These are phyloP conservation scores for Agrilus mali DNA, from an alignment of 2,888 invertebrate species.

Conservation along the genomic window DNA sequence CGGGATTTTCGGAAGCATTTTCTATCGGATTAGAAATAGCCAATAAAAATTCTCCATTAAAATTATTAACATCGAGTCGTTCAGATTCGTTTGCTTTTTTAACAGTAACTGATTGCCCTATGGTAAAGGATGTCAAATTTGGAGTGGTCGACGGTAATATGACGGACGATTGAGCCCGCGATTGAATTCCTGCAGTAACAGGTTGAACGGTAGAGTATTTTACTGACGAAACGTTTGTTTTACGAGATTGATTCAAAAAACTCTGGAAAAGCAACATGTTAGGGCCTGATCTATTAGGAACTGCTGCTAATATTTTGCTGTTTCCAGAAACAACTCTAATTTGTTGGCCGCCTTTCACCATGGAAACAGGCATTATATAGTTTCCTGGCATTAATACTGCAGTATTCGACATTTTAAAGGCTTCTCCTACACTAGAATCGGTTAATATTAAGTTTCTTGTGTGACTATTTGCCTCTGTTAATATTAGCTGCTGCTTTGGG, in stretches of 20 bases:
- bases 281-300: slow-evolving; percentile 40
- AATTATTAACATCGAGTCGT: slow-evolving; percentile 12
- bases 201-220: slow-evolving; percentile 37
- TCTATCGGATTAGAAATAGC: slow-evolving; percentile 30
- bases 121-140: slow-evolving; percentile 27
- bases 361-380: slow-evolving; percentile 57
- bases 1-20: slow-evolving; percentile 10
- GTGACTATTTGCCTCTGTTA: slow-evolving; percentile 27
- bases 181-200: slow-evolving; percentile 29
- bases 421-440: slow-evolving; percentile 46
- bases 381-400: slow-evolving; percentile 61
- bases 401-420: slow-evolving; percentile 49
- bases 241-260: slow-evolving; percentile 51
- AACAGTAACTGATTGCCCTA: slow-evolving; percentile 30
- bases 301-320: slow-evolving; percentile 43
- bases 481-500: slow-evolving; percentile 26
- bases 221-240: slow-evolving; percentile 43
- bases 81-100: slow-evolving; percentile 31
- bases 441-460: slow-evolving; percentile 48
- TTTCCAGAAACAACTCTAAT: slow-evolving; percentile 61
- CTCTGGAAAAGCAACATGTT: slow-evolving; percentile 55
- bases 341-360: slow-evolving; percentile 59
- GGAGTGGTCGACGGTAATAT: slow-evolving; percentile 31
- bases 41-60: slow-evolving; percentile 27
- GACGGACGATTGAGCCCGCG: slow-evolving; percentile 33